These are phyloP conservation scores for Scaptomyza tumidula DNA, from an alignment of 2,888 invertebrate genomes.

Conservation along the genomic window DNA sequence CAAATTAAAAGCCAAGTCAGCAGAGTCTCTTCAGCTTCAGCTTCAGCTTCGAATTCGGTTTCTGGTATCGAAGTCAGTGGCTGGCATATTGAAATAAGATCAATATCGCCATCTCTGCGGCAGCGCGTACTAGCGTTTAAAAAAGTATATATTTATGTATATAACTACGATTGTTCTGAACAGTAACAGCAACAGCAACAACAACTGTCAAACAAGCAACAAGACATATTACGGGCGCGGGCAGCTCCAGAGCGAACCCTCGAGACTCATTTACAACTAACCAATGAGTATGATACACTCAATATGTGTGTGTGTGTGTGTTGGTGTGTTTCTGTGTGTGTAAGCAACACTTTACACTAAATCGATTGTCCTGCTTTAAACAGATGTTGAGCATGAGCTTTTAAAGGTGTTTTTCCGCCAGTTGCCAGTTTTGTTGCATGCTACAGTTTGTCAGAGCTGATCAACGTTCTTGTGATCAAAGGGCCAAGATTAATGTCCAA, in stretches of 20 bases:
- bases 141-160: constrained; percentile 37
- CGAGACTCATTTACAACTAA: constrained; percentile 77
- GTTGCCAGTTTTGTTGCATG: constrained; percentile 38
- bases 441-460: constrained; percentile 16
- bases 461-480: no score
- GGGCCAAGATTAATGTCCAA: constrained; percentile 7
- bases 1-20: constrained; percentile 67
- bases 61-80: constrained; percentile 37
- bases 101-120: constrained; percentile 64
- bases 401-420: constrained; percentile 75
- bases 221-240: constrained; percentile 76
- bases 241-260: constrained; percentile 58
- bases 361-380: constrained; percentile 75
- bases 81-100: constrained; percentile 78
- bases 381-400: constrained; percentile 77
- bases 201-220: constrained; percentile 67
- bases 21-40: constrained; percentile 28
- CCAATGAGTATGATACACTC: constrained; percentile 46
- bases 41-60: constrained; percentile 33
- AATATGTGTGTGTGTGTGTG: constrained; percentile 20
- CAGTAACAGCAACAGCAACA: constrained; percentile 27
- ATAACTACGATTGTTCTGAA: constrained; percentile 74
- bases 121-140: constrained; percentile 77
- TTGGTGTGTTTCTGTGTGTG: constrained; percentile 51
- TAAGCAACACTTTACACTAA: constrained; percentile 67